Evolutionary conservation across 2,797 vertebrate genomes (phyloP).

Genomic region (Arrhamphus sclerolepis): DNA sequence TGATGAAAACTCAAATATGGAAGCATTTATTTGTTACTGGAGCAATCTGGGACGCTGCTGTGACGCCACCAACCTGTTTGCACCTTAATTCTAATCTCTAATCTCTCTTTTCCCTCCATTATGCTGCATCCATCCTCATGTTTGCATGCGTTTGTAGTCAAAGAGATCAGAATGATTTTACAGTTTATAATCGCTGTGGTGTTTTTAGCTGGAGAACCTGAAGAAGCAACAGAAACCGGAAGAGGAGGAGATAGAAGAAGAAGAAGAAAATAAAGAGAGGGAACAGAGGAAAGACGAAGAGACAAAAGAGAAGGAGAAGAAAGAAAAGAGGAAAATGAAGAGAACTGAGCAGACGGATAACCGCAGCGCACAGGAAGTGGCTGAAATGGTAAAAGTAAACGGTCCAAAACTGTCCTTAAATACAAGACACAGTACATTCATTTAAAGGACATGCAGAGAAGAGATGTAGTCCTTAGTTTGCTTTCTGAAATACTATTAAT

Average conservation of each 20-base stretch:
- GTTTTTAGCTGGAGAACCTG: slow-evolving; percentile 45
- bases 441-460: too few relatives aligned
- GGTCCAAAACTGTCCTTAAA: too few relatives aligned
- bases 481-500: neutral
- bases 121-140: too few relatives aligned
- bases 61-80: too few relatives aligned
- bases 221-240: slow-evolving; percentile 19
- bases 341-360: slow-evolving; percentile 47
- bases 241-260: slow-evolving; percentile 1
- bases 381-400: slow-evolving; percentile 60
- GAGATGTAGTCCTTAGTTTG: neutral
- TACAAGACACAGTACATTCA: too few relatives aligned
- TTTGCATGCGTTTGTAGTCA: too few relatives aligned
- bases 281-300: slow-evolving; percentile 1
- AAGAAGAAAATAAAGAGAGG: neutral
- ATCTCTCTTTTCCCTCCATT: too few relatives aligned
- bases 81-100: too few relatives aligned
- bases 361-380: slow-evolving; percentile 48
- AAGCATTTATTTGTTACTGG: too few relatives aligned
- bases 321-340: slow-evolving; percentile 23
- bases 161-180: too few relatives aligned
- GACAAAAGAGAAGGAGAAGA: slow-evolving; percentile 12
- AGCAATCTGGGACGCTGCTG: too few relatives aligned
- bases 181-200: neutral
- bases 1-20: too few relatives aligned